A percentile compares a stretch with the other conserved stretches of the same genome.
These are phyloP conservation scores for Nyctalus aviator DNA, from an alignment of 2,797 vertebrate genomes.

Conservation along the genomic window DNA sequence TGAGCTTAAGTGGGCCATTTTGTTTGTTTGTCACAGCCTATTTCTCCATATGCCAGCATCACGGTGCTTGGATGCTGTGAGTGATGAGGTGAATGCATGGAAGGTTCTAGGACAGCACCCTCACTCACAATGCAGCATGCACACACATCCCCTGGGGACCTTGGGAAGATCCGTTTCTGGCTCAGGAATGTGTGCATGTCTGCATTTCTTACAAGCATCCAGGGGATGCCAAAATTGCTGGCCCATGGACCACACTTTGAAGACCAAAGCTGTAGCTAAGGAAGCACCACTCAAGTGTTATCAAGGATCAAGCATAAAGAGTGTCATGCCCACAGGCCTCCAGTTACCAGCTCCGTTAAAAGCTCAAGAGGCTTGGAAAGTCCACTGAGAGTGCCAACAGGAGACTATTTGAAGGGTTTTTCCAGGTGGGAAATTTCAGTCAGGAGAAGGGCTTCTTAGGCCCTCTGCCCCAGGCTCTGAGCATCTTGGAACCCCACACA, in stretches of 20 bases:
- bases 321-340: background rate
- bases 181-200: background rate
- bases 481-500: background rate
- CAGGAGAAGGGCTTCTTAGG: background rate
- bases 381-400: background rate
- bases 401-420: background rate
- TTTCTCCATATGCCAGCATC: background rate
- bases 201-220: background rate
- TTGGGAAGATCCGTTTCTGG: background rate
- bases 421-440: background rate
- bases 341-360: background rate
- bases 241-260: background rate
- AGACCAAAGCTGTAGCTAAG: background rate
- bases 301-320: background rate
- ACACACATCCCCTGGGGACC: background rate
- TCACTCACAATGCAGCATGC: background rate
- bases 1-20: background rate
- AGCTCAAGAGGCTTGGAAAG: background rate
- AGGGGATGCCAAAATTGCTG: background rate
- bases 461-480: background rate
- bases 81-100: background rate
- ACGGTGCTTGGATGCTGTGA: rapidly evolving
- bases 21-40: background rate
- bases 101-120: background rate
- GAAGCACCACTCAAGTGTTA: background rate